Evolutionary conservation across 2,797 vertebrate species (phyloP).

Genomic region (Lacerta bilineata): DNA sequence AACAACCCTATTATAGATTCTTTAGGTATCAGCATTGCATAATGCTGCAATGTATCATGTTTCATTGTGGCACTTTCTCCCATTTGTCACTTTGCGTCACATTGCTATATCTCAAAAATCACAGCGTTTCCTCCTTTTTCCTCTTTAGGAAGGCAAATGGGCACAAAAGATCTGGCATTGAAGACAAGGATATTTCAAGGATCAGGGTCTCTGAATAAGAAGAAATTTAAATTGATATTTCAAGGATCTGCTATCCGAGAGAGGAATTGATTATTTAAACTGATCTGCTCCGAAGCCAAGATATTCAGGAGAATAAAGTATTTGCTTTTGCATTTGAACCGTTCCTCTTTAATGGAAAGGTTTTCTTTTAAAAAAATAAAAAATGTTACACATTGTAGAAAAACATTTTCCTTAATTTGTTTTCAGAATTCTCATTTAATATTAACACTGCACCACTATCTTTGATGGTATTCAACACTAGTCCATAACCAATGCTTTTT

Average conservation of each 20-base stretch:
- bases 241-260: constrained; percentile 51
- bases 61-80: constrained; percentile 67
- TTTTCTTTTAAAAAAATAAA: background rate
- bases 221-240: constrained; percentile 71
- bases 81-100: constrained; percentile 74
- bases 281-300: constrained; percentile 46
- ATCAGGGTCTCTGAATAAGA: constrained; percentile 58
- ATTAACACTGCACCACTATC: background rate
- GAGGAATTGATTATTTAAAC: constrained; percentile 59
- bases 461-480: too few relatives aligned
- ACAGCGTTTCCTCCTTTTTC: constrained; percentile 52
- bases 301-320: constrained; percentile 21
- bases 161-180: constrained; percentile 61
- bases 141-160: constrained; percentile 61
- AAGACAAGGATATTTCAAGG: constrained; percentile 71
- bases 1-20: constrained; percentile 73
- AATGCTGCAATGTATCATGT: constrained; percentile 68
- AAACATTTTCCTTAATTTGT: background rate
- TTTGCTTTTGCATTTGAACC: constrained; percentile 45
- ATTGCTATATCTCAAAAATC: constrained; percentile 72
- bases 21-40: constrained; percentile 72
- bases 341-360: background rate
- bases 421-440: background rate
- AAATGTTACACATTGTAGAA: constrained; percentile 26
- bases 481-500: too few relatives aligned